Percentiles rank a stretch among this genome's conserved stretches.
Conservation (phyloP, 2,113 vertebrate genomes). For the Pardalotus punctatus region DNA sequence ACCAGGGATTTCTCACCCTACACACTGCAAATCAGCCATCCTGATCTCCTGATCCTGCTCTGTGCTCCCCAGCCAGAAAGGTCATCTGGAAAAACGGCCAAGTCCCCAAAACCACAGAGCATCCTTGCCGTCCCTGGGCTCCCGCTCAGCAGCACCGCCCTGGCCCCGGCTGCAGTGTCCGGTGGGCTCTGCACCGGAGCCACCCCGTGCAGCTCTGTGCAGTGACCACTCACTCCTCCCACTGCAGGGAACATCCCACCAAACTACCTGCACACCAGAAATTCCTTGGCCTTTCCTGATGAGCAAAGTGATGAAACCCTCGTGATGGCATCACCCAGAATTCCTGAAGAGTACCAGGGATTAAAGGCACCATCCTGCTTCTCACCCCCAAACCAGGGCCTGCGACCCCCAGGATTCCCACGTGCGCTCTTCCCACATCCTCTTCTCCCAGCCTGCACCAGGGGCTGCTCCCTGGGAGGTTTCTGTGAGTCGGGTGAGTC, state of each 20-base stretch:
- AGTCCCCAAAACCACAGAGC: accelerated
- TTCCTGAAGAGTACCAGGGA: neutral
- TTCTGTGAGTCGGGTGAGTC: neutral
- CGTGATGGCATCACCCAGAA: neutral
- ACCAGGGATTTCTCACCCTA: conserved; percentile 14
- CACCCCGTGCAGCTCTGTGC: neutral
- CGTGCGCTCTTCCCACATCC: accelerated
- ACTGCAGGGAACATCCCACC: neutral
- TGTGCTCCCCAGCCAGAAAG: neutral
- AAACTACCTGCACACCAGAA: neutral
- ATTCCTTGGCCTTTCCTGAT: neutral
- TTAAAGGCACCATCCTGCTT: neutral
- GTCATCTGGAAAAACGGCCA: neutral
- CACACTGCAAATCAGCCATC: neutral
- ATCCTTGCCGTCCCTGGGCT: accelerated
- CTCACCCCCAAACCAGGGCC: neutral
- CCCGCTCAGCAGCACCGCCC: neutral
- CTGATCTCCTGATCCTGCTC: neutral
- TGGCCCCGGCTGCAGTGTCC: too few relatives aligned
- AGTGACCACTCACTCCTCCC: neutral
- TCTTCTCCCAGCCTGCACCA: neutral
- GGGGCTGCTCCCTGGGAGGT: neutral
- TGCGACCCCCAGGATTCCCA: neutral
- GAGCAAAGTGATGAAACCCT: neutral
- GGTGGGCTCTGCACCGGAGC: too few relatives aligned